Conservation (phyloP, 1,140 invertebrate species). For the Drosophila pachea region DNA sequence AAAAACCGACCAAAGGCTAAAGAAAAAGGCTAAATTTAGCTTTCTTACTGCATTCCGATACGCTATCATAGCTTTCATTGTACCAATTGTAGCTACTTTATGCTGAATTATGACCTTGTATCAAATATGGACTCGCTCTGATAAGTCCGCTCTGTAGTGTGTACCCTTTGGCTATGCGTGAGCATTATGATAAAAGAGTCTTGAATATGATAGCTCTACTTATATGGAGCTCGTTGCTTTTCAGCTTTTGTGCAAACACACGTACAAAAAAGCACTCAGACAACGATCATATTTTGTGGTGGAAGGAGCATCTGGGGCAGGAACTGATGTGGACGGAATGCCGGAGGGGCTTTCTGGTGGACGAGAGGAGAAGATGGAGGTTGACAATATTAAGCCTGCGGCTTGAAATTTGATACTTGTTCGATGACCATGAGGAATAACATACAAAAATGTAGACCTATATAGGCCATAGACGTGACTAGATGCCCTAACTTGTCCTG, state of each 20-base stretch:
- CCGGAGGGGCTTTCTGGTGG: neutral
- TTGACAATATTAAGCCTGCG: slow-evolving; percentile 10
- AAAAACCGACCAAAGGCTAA: no score
- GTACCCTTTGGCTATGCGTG: neutral
- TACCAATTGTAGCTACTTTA: neutral
- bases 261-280: slow-evolving; percentile 38
- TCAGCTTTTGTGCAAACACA: slow-evolving; percentile 5
- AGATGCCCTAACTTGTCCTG: no score
- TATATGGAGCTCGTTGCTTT: slow-evolving; percentile 1
- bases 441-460: neutral
- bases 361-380: no score
- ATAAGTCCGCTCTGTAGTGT: slow-evolving; percentile 16
- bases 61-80: neutral
- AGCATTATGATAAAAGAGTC: neutral
- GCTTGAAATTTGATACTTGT: slow-evolving; percentile 41
- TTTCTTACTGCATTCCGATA: no score
- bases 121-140: slow-evolving; percentile 12
- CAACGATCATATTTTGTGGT: slow-evolving; percentile 20
- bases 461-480: no score
- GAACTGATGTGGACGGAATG: neutral
- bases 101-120: neutral
- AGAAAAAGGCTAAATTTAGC: no score
- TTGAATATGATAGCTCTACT: slow-evolving; percentile 19
- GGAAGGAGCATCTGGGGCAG: neutral
- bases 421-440: slow-evolving; percentile 26